Evolutionary conservation across 2,113 vertebrate genomes (phyloP).

Genomic region (Epinephelus fuscoguttatus): DNA sequence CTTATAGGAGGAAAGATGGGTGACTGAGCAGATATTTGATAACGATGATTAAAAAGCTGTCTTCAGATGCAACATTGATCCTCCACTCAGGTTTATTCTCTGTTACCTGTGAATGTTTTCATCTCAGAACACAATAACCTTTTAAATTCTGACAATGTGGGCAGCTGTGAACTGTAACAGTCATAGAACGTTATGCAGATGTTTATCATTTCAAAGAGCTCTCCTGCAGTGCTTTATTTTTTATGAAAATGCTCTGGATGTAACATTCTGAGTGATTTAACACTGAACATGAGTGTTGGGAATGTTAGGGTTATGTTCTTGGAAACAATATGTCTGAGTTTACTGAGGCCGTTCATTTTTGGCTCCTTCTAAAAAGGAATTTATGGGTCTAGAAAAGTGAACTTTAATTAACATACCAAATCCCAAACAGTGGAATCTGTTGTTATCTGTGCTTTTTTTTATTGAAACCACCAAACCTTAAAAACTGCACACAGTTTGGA

Average conservation of each 20-base stretch:
- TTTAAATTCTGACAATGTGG: not conserved
- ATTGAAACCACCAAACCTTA: not conserved
- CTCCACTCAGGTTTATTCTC: not conserved
- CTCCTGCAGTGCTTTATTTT: not conserved
- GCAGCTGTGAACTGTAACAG: not conserved
- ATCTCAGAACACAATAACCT: not conserved
- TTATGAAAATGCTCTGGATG: not conserved
- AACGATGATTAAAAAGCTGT: not conserved
- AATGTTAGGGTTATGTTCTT: no score
- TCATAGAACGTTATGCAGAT: not conserved
- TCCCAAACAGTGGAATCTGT: not conserved
- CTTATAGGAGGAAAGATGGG: no score
- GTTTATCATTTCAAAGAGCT: not conserved
- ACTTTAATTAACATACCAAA: not conserved
- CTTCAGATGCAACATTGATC: not conserved
- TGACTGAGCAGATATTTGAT: conserved; percentile 11
- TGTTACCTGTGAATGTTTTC: not conserved
- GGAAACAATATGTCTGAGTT: not conserved
- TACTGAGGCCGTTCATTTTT: not conserved
- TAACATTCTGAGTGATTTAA: not conserved
- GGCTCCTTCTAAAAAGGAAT: not conserved
- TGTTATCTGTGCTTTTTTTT: not conserved
- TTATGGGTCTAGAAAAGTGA: not conserved
- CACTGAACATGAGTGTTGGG: not conserved
- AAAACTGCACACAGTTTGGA: not conserved